Evolutionary conservation across 2,888 invertebrate genomes (phyloP).

Genomic region (Ornithoptera priamus): DNA sequence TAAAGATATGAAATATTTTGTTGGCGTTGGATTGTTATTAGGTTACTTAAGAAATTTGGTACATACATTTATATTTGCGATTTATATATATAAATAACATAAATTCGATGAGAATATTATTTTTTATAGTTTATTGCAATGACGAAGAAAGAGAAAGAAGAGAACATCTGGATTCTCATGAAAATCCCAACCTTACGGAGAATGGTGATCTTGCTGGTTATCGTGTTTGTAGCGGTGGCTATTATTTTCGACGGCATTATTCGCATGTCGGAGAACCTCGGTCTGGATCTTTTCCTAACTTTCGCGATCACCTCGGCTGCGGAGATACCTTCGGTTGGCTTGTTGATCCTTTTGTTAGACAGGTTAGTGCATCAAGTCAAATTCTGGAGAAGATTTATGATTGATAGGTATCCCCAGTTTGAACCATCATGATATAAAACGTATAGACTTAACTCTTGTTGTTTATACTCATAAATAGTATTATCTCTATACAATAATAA

Average conservation of each 20-base stretch:
- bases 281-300: conserved; percentile 56
- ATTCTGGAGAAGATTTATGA: no score
- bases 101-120: neutral
- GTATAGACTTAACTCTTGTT: no score
- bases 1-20: no score
- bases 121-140: conserved; percentile 23
- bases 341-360: conserved; percentile 43
- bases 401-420: no score
- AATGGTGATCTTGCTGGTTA: conserved; percentile 43
- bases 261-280: conserved; percentile 58
- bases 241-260: conserved; percentile 54
- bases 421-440: no score
- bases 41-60: no score
- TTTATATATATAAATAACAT: no score
- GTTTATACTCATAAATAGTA: no score
- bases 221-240: conserved; percentile 47
- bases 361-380: conserved; percentile 36
- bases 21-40: no score
- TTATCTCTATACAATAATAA: no score
- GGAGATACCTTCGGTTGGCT: conserved; percentile 50
- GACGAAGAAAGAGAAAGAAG: conserved; percentile 34
- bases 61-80: no score
- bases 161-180: conserved; percentile 44
- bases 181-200: conserved; percentile 43
- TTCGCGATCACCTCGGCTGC: conserved; percentile 55